Conservation (phyloP, 2,888 invertebrate genomes). For the Ectemnius lituratus region DNA sequence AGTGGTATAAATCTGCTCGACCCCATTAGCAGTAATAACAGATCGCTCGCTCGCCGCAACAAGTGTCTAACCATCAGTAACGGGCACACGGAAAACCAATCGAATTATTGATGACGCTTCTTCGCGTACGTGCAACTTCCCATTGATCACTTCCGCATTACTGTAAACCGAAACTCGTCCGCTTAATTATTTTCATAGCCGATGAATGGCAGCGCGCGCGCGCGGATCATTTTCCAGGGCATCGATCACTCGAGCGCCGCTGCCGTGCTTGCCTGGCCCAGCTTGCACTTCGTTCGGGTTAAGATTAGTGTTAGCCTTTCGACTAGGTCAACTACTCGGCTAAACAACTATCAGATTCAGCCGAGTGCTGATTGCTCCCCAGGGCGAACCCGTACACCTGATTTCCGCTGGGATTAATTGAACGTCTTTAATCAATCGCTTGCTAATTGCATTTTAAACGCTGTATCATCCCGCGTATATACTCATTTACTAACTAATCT, state of each 20-base stretch:
- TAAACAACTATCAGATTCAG: conserved; percentile 41
- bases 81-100: conserved; percentile 5
- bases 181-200: conserved; percentile 56
- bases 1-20: not conserved
- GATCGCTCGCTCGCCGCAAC: conserved; percentile 28
- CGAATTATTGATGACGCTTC: conserved; percentile 44
- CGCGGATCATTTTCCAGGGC: conserved; percentile 48
- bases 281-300: no score
- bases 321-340: conserved; percentile 20
- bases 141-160: conserved; percentile 58
- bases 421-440: conserved; percentile 60
- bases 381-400: conserved; percentile 27
- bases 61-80: no score
- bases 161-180: conserved; percentile 56
- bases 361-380: conserved; percentile 7
- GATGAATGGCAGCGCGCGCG: conserved; percentile 50
- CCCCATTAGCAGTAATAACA: conserved; percentile 30
- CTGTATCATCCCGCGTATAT: no score
- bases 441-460: no score
- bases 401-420: conserved; percentile 55
- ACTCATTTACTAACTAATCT: no score
- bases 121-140: conserved; percentile 15
- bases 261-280: not conserved
- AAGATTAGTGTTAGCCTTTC: no score
- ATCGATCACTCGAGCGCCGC: conserved; percentile 51